A percentile compares a stretch with the other conserved stretches of the same genome.
phyloP scores from a whole-genome alignment of 2,113 vertebrate species.

The Ondatra zibethicus region DNA sequence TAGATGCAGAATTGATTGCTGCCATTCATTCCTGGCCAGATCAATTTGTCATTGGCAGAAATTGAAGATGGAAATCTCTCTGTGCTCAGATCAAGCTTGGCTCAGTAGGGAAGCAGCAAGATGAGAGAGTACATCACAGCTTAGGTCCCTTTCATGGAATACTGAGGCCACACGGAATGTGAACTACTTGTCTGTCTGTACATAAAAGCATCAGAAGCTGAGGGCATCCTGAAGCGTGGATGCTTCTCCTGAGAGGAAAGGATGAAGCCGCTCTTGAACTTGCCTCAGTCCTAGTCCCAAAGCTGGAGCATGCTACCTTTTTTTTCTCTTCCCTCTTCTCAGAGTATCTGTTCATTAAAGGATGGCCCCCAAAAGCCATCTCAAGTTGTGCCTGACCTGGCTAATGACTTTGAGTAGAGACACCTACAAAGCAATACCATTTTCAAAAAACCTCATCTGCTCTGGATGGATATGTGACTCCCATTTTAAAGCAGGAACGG shows the following conservation, averaged over 20 bases:
- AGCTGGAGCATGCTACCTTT: too few relatives aligned
- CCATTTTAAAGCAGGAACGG: neutral
- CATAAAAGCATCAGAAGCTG: neutral
- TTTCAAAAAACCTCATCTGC: neutral
- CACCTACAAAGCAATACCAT: neutral
- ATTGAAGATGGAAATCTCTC: neutral
- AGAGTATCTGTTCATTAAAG: neutral
- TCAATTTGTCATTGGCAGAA: neutral
- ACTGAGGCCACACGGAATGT: neutral
- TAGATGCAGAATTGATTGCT: neutral
- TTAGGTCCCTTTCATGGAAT: neutral
- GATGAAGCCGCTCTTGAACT: neutral
- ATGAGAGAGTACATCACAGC: neutral
- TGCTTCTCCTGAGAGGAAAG: neutral
- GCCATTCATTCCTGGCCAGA: neutral
- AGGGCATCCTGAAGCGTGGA: neutral
- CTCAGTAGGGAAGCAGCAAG: neutral
- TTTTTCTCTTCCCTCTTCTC: neutral
- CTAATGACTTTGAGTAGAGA: conserved; percentile 23
- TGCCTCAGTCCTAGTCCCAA: neutral
- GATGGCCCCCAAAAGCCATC: neutral
- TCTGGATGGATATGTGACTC: neutral
- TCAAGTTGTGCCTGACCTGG: neutral
- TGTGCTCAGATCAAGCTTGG: neutral
- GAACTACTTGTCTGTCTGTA: neutral